Conservation (phyloP, 2,113 vertebrate genomes). For the Campylomormyrus numenius region DNA sequence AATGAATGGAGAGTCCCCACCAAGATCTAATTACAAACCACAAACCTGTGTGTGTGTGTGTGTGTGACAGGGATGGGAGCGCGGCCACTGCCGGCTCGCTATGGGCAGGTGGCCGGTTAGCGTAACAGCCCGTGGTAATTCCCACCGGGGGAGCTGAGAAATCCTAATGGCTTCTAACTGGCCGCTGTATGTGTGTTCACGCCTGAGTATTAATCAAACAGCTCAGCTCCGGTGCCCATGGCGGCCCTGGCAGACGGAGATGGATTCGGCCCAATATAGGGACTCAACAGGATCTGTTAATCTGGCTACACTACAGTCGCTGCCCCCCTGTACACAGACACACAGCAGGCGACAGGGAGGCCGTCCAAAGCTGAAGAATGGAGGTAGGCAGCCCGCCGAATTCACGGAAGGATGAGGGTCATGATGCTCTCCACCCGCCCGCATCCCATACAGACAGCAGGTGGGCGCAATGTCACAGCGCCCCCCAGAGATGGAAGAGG, state of each 20-base stretch:
- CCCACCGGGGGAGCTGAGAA: not conserved
- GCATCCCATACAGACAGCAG: not conserved
- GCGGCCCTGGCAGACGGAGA: conserved; percentile 5
- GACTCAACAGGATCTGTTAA: not conserved
- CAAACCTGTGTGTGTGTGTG: not conserved
- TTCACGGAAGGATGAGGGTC: not conserved
- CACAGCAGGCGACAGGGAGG: not conserved
- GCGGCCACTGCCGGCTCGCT: not conserved
- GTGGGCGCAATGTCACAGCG: not conserved
- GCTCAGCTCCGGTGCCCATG: conserved; percentile 1
- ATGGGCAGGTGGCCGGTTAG: conserved; percentile 1
- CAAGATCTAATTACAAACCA: no score
- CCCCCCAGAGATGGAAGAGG: not conserved
- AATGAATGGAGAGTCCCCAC: no score
- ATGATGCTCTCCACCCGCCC: not conserved
- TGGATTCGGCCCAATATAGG: not conserved
- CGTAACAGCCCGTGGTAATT: not conserved
- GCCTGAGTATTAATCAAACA: conserved; percentile 15
- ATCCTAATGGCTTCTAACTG: not conserved
- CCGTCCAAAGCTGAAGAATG: not conserved
- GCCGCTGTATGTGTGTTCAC: not conserved
- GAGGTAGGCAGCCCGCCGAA: not conserved
- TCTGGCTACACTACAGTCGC: not conserved
- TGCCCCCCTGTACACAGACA: not conserved
- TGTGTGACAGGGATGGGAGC: not conserved